Evolutionary conservation across 2,797 vertebrate species (phyloP).

Genomic region (Luscinia megarhynchos): DNA sequence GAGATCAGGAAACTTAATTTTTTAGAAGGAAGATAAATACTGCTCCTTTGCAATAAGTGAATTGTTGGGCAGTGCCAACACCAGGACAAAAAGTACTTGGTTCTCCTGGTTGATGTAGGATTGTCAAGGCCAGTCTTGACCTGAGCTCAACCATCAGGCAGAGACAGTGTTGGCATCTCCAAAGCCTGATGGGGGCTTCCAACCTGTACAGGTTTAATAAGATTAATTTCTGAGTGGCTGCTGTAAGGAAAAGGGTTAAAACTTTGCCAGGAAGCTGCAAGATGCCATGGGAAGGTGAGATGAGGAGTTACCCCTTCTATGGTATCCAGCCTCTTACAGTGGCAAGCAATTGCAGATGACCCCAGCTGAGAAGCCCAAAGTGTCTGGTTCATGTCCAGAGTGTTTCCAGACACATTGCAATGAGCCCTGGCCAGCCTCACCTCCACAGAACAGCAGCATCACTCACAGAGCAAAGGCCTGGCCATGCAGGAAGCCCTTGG

Average conservation of each 20-base stretch:
- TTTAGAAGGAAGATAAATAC: neutral
- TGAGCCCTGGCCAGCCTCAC: neutral
- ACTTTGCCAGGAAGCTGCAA: neutral
- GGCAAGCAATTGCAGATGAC: neutral
- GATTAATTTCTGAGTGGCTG: neutral
- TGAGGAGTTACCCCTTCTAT: neutral
- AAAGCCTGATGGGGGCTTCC: neutral
- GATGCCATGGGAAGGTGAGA: neutral
- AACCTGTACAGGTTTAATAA: neutral
- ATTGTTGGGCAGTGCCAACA: neutral
- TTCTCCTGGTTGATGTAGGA: neutral
- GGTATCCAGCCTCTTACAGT: neutral
- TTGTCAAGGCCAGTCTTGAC: neutral
- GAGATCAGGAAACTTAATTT: neutral
- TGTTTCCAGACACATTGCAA: neutral
- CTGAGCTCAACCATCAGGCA: neutral
- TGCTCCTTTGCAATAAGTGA: neutral
- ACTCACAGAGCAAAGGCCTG: neutral
- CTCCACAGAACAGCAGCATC: neutral
- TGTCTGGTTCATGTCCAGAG: neutral
- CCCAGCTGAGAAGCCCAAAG: neutral
- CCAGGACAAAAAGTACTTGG: neutral
- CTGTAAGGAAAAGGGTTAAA: neutral
- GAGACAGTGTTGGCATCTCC: neutral
- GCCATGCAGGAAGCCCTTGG: neutral